Base-by-base conservation (phyloP, 2,888 invertebrate species). In the Augiades crinisus region DNA sequence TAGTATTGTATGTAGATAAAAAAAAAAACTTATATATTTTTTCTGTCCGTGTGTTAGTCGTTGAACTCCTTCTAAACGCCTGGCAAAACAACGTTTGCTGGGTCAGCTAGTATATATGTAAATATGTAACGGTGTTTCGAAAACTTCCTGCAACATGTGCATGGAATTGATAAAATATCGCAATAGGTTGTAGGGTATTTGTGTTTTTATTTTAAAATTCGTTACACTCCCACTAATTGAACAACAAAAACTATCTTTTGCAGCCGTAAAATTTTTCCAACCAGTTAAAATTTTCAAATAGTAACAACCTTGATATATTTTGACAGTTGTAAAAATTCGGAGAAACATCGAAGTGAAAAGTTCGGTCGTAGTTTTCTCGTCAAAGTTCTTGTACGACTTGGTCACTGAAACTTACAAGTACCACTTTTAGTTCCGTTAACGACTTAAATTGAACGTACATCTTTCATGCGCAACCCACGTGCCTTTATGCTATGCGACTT, bases 381-480 rank as follows among this genome's bases (percentile, higher is more conserved):
- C 44, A 44, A 41, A n/a, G 16, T 14, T 21, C 17, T 13, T 43
- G 17, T 16, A 7, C 30, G 10, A 21, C 37, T 37, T 16, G 17
- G 21, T n/a, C 30, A 6, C 27, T 21, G 17, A 27, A 17, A 30
- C 30, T 43, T 30, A 17, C n/a, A n/a, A 19, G 31, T 17, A 22
- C 44, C 21, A 22, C 21, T 33, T 37, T 44, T 21, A 44, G 13
- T 44, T 44, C 21, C 21, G 10, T 13, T 44, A 44, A 44, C 31
- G 33, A 44, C 21, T 21, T 13, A 21, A 44, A 13, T 33, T 21
- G 8, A 10, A 21, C n/a, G n/a, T n/a, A n/a, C n/a, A n/a, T n/a
- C n/a, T n/a, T n/a, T n/a, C n/a, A n/a, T n/a, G n/a, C n/a, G n/a
- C n/a, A n/a, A n/a, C n/a, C n/a, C n/a, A n/a, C n/a, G n/a, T n/a